Base-by-base conservation (phyloP, 2,797 vertebrate species). In the Sphenopsis melanotis region DNA sequence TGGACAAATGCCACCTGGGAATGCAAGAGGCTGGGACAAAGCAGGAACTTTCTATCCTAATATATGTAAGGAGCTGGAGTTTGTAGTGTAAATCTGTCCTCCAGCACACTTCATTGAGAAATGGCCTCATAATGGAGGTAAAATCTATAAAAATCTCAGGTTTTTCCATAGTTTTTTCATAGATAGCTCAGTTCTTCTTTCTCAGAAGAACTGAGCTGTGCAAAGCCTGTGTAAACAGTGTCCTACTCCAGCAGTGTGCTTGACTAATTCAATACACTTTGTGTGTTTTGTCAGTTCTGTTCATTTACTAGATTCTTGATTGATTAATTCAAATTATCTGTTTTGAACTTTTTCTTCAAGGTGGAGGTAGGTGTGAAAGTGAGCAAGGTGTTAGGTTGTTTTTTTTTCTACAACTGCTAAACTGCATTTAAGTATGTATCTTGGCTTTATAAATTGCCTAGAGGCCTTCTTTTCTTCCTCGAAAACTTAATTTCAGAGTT, bases 41-140 rank as follows among this genome's bases (percentile, higher is more conserved):
- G 13, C 8, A 11, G 12, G 4, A 18, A 11, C 17, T 75, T 37
- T 10, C 2, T 8, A 53, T 26, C 36, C 8, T 1, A 0, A 12
- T 61, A 44, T 5, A 5, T 18, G 9, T 21, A 66, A 63, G 5
- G 8, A 37, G 9, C 7, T n/a, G 42, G 27, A 61, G 26, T 37
- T 49, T 44, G 16, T 27, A 19, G 21, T 18, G 19, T 30, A 57
- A 41, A 74, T 66, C 52, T 47, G 5, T 57, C 22, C 30, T 79
- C 18, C 44, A 37, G 24, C 7, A 49, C 7, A 14, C 5, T 71
- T 41, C 2, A 5, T 20, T 74, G 44, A 60, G 34, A 79, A 89
- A 53, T 1, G 1, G 8, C 16, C 59, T 69, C 66, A 46, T 1
- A 55, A 14, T 4, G 3, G 3, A 17, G 10, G 56, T 12, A 77